Conservation (phyloP, 2,888 invertebrate genomes). For the Drosophila greeni region DNA sequence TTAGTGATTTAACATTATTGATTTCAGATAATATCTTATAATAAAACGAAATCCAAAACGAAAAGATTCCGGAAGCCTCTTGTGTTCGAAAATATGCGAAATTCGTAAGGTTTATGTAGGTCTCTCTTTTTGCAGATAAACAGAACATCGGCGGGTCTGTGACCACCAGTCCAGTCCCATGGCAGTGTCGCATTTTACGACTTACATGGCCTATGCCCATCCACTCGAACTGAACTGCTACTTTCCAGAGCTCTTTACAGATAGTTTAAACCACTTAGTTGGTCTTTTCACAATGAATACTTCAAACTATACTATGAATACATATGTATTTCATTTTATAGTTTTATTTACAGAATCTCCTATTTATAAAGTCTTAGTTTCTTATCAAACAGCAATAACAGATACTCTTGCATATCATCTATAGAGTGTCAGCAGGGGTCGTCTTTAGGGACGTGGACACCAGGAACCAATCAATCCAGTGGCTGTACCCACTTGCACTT, state of each 20-base stretch:
- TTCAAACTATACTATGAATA: neutral
- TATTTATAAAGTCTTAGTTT: too few relatives aligned
- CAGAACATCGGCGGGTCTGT: neutral
- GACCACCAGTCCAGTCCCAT: neutral
- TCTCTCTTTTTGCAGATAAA: neutral
- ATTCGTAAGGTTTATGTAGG: neutral
- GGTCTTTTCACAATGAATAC: too few relatives aligned
- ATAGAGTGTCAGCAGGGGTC: neutral
- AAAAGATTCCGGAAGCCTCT: neutral
- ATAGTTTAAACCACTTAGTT: neutral
- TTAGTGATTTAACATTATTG: slow-evolving; percentile 77
- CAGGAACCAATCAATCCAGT: slow-evolving; percentile 12
- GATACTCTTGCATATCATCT: neutral
- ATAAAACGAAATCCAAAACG: slow-evolving; percentile 50
- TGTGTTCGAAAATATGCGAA: neutral
- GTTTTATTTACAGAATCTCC: neutral
- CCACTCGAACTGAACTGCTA: neutral
- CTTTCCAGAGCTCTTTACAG: neutral
- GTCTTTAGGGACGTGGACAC: too few relatives aligned
- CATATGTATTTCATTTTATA: neutral
- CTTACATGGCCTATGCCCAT: too few relatives aligned
- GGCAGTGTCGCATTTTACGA: neutral
- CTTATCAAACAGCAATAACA: neutral
- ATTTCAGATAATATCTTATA: slow-evolving; percentile 76
- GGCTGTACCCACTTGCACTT: slow-evolving; percentile 77